These are phyloP conservation scores for Arctocebus calabarensis DNA, from an alignment of 2,797 vertebrate species.

Conservation along the genomic window DNA sequence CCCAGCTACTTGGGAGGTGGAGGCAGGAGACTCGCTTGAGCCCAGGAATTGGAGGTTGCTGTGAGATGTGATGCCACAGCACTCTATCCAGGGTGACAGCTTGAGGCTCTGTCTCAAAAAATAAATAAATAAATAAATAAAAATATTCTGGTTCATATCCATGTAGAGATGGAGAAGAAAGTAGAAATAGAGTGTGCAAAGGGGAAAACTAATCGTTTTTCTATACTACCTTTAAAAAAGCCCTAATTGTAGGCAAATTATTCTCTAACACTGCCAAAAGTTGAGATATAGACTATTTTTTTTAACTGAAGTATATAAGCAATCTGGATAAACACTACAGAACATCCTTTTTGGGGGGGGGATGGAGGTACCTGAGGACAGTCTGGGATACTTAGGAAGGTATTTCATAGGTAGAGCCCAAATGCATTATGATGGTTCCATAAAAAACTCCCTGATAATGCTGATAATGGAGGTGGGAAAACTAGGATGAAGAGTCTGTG, in stretches of 20 bases:
- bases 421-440: neutral
- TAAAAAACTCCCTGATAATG: neutral
- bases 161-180: neutral
- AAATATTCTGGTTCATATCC: slow-evolving; percentile 11
- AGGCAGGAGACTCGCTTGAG: too few relatives aligned
- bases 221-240: neutral
- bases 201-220: neutral
- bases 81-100: too few relatives aligned
- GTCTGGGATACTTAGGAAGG: neutral
- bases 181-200: neutral
- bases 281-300: neutral
- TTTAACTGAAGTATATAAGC: neutral
- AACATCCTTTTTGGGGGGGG: neutral
- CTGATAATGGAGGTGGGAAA: neutral
- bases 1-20: too few relatives aligned
- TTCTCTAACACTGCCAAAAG: neutral
- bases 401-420: neutral
- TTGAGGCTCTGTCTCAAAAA: too few relatives aligned
- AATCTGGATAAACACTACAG: neutral
- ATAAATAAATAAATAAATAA: too few relatives aligned
- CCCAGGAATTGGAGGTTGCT: too few relatives aligned
- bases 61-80: too few relatives aligned
- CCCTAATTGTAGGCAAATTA: neutral
- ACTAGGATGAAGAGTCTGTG: neutral
- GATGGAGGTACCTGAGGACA: neutral